phyloP scores from a whole-genome alignment of 1,140 invertebrate genomes.

The Aphis craccivora region DNA sequence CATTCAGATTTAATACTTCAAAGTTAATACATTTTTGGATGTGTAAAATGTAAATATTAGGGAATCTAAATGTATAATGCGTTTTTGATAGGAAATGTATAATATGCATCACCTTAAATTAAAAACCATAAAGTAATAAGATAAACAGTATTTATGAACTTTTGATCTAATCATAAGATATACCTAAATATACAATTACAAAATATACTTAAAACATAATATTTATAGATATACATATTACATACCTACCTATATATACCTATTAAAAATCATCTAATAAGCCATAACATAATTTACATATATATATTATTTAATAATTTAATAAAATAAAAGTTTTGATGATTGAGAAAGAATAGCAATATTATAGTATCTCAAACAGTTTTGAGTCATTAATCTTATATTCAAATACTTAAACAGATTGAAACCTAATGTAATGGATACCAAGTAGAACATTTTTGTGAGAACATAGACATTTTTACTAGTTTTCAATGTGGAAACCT shows the following conservation, averaged over 20 bases:
- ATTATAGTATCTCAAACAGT: no score
- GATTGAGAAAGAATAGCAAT: no score
- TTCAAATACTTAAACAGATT: no score
- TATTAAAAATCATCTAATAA: not conserved
- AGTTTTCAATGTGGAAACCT: no score
- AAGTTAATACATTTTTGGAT: not conserved
- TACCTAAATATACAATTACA: not conserved
- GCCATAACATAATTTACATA: not conserved
- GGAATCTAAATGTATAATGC: not conserved
- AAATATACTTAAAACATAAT: not conserved
- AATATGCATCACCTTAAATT: not conserved
- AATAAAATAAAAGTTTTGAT: no score
- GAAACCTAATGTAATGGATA: no score
- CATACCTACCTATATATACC: no score
- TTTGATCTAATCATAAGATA: not conserved
- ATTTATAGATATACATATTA: not conserved
- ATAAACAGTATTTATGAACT: not conserved
- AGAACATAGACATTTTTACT: no score
- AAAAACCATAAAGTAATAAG: not conserved
- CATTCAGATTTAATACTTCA: not conserved
- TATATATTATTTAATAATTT: not conserved
- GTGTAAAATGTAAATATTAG: not conserved
- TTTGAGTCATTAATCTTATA: no score
- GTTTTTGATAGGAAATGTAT: not conserved
- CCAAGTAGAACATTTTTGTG: no score